Percentiles rank a stretch among this genome's conserved stretches.
These are phyloP conservation scores for Danaus plexippus DNA, from an alignment of 1,140 invertebrate genomes.

Conservation along the genomic window DNA sequence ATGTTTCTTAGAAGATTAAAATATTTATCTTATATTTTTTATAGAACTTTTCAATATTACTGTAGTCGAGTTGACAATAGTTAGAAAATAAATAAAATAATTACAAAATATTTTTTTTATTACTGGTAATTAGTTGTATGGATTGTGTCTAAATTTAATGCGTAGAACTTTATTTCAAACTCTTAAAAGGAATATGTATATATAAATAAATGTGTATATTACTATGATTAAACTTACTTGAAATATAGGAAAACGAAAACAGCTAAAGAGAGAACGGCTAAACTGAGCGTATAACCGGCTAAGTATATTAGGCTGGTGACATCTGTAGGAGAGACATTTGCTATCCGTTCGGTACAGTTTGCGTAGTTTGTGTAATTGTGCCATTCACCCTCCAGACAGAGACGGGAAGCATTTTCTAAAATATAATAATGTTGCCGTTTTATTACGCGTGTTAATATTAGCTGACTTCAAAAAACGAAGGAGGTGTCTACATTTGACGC, in stretches of 20 bases:
- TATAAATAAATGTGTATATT: neutral
- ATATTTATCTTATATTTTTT: too few relatives aligned
- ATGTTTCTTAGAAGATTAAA: too few relatives aligned
- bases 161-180: neutral
- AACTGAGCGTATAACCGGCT: constrained; percentile 83
- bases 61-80: too few relatives aligned
- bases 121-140: too few relatives aligned
- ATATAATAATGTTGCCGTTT: constrained; percentile 14
- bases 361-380: constrained; percentile 78
- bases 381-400: constrained; percentile 82
- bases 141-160: too few relatives aligned
- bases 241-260: constrained; percentile 87
- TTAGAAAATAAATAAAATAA: too few relatives aligned
- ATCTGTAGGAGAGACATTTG: constrained; percentile 66
- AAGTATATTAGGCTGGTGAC: constrained; percentile 80
- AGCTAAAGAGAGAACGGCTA: constrained; percentile 81
- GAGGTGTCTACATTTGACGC: too few relatives aligned
- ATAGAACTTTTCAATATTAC: too few relatives aligned
- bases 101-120: too few relatives aligned
- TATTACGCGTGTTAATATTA: too few relatives aligned
- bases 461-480: too few relatives aligned
- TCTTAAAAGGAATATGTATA: neutral
- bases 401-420: constrained; percentile 82
- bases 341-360: constrained; percentile 73
- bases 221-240: constrained; percentile 76